phyloP scores from a whole-genome alignment of 2,888 invertebrate species.

The Drymonia ruficornis region DNA sequence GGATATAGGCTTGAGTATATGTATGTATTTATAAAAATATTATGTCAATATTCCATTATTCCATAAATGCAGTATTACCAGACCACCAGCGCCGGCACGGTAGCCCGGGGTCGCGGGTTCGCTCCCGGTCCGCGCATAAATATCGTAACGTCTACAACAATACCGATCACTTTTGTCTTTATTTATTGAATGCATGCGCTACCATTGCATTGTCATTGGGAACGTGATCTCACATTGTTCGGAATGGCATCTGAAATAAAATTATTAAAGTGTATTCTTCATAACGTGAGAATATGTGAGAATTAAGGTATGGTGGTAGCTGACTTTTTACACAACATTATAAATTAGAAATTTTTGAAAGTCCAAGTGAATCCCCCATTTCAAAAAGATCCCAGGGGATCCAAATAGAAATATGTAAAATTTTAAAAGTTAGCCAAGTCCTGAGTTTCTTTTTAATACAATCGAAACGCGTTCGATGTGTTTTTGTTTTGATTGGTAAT shows the following conservation, averaged over 20 bases:
- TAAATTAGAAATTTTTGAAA: too few relatives aligned
- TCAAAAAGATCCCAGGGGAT: too few relatives aligned
- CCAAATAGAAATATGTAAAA: too few relatives aligned
- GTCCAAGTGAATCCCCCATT: too few relatives aligned
- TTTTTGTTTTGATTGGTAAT: too few relatives aligned
- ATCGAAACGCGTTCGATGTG: too few relatives aligned
- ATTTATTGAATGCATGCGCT: conserved; percentile 70
- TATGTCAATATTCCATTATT: neutral
- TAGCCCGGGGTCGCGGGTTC: conserved; percentile 74
- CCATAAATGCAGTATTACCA: conserved; percentile 13
- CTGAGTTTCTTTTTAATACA: too few relatives aligned
- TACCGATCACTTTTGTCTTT: conserved; percentile 70
- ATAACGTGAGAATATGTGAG: neutral
- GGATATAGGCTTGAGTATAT: too few relatives aligned
- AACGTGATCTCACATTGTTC: conserved; percentile 41
- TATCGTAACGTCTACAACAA: conserved; percentile 70
- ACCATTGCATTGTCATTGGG: conserved; percentile 66
- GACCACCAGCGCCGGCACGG: conserved; percentile 73
- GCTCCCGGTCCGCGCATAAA: conserved; percentile 65
- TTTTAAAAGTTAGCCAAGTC: too few relatives aligned
- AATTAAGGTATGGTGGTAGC: too few relatives aligned
- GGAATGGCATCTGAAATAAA: conserved; percentile 35
- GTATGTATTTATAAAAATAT: too few relatives aligned
- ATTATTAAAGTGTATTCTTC: conserved; percentile 28
- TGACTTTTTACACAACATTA: too few relatives aligned